Percentiles rank a stretch among this genome's conserved stretches.
Conservation (phyloP, 2,888 invertebrate genomes). For the Ichneumon xanthorius region DNA sequence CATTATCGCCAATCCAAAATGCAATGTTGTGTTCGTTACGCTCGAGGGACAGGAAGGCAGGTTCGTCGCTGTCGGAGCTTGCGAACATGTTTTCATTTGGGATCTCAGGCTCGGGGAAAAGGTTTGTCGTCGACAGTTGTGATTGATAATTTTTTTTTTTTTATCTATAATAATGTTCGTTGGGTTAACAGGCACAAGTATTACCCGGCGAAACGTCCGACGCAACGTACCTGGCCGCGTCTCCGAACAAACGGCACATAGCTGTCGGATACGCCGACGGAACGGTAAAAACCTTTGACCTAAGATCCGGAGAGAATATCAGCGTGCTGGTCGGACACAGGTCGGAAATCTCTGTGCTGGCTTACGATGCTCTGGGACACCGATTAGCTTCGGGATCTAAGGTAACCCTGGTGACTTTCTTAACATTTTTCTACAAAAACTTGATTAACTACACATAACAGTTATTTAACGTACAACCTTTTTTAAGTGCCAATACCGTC, state of each 20-base stretch:
- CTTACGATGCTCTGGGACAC: conserved; percentile 94
- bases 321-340: conserved; percentile 94
- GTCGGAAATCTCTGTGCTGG: conserved; percentile 92
- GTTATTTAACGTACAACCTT: too few relatives aligned
- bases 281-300: conserved; percentile 92
- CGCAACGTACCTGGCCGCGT: conserved; percentile 91
- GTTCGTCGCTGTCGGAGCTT: conserved; percentile 95
- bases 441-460: not conserved
- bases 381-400: conserved; percentile 95
- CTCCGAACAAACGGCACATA: conserved; percentile 91
- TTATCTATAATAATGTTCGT: not conserved
- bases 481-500: too few relatives aligned
- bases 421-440: not conserved
- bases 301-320: conserved; percentile 90
- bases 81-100: conserved; percentile 97
- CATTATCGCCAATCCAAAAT: conserved; percentile 92
- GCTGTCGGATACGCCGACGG: conserved; percentile 98
- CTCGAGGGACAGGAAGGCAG: conserved; percentile 92
- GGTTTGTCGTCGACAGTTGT: conserved; percentile 84
- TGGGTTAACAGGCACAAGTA: conserved; percentile 88
- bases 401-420: conserved; percentile 84
- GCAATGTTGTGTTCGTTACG: conserved; percentile 93
- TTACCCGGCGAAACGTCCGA: conserved; percentile 93
- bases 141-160: not conserved
- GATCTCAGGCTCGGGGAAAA: conserved; percentile 95